Base-by-base conservation (phyloP, 2,888 invertebrate genomes). In the Oscheius sp. region DNA sequence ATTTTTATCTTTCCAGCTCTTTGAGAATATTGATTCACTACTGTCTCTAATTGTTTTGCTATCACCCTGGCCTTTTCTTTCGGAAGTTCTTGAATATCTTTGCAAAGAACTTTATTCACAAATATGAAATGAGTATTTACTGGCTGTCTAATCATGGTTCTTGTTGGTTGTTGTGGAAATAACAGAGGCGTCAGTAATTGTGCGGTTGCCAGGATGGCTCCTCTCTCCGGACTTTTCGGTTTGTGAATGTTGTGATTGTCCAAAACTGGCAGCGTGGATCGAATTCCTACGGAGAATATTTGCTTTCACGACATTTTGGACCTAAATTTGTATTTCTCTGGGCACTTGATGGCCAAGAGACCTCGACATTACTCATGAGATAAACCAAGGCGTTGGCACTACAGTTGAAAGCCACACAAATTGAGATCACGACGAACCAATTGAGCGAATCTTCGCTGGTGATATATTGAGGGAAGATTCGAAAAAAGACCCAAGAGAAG, bases 401-500 rank as follows among this genome's bases (percentile, higher is more conserved):
- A 37, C 71, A 72, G 61, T 78, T 78, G n/a, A 78, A 68, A 6
- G 72, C 68, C 3, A 76, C 76, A 31, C 65, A 73, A 3, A 69
- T 37, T 3, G 75, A 55, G 25, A 78, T 71, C 17, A 66, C 46
- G 1, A 71, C 50, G 39, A 71, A 78, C 73, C 74, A 74, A 61
- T 70, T 68, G 10, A 69, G 50, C 25, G 61, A 61, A 27, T 71
- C 69, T n/a, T 58, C 42, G 27, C 68, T 53, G 2, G 72, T 72
- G 5, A 78, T 73, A 2, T 72, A 37, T 10, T 73, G 17, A 3
- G 78, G 78, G 33, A 74, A 76, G 0, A 74, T 48, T 6, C 78
- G 69, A 69, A 78, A 78, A 31, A 69, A 72, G n/a, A 74, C 72
- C 78, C 78, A 78, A 8, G 72, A 58, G 29, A 74, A 70, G 1